Evolutionary conservation across 1,140 invertebrate genomes (phyloP), one percentile per base, ranked within the genome.

Genomic region (Drosophila mayri): DNA sequence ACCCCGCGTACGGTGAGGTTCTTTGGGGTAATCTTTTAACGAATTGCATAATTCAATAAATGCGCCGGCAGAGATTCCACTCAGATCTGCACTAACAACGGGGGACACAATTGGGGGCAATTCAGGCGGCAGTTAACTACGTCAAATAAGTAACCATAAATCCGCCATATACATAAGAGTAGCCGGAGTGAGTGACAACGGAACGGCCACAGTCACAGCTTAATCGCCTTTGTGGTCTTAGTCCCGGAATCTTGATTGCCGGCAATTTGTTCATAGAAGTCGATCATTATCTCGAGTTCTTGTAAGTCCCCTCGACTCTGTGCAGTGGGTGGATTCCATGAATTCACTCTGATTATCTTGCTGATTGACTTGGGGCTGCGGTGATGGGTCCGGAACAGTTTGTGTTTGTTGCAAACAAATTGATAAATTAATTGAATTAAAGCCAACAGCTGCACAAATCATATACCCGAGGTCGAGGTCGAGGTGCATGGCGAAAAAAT

Each of bases 41-140:
- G 79, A 86, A 86, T 86, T 86, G 83, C 83, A 86, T 86, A 86
- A 86, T 86, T 86, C 76, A 88, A 87, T 87, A 87, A 87, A 81
- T 87, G 79, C 66, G 41, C 32, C 49, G 67, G 38, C 46, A 49
- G 25, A 32, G 52, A 67, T 37, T 37, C 35, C 41, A 35, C 58
- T 28, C 35, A 10, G 49, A 57, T 59, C 35, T 50, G 61, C 43
- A 41, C 43, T 37, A 32, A 52, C 68, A 72, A 60, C 43, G 70
- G 63, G 70, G 22, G 3, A 38, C 59, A 37, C 83, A 86, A 86
- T 88, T 86, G 79, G 66, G 61, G 75, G 76, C 76, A 86, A 86
- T 86, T 88, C 78, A 57, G 54, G 46, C 50, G 54, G 41, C 57
- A 62, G 22, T 62, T 83, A 70, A 82, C 76, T 49, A 25, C 44